Conservation (phyloP, 1,140 invertebrate genomes). For the Lepidurus packardi region DNA sequence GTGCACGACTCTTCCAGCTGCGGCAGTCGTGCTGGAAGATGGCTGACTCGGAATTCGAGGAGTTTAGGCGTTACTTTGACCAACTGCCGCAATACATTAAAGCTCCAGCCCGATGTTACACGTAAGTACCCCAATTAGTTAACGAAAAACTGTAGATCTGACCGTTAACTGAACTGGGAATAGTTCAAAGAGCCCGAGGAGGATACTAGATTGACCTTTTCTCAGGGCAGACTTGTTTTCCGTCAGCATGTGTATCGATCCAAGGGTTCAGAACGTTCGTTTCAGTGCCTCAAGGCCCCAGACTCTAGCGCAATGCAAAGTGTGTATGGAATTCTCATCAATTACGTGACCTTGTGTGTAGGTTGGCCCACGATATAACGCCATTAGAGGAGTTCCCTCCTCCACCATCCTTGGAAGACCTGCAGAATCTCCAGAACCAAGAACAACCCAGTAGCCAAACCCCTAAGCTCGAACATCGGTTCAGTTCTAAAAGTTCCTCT, state of each 20-base stretch:
- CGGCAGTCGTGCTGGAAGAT: conserved; percentile 49
- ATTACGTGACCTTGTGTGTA: conserved; percentile 20
- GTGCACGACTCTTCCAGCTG: background rate
- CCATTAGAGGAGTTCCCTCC: conserved; percentile 33
- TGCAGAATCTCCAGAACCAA: conserved; percentile 9
- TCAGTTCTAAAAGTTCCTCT: conserved; percentile 6
- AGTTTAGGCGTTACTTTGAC: conserved; percentile 80
- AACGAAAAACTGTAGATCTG: background rate
- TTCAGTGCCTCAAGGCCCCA: background rate
- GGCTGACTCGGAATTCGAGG: conserved; percentile 87
- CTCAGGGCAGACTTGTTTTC: conserved; percentile 13
- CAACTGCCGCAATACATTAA: conserved; percentile 69
- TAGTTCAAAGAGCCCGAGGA: background rate
- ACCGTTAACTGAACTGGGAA: background rate
- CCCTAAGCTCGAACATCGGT: background rate
- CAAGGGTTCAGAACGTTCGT: conserved; percentile 27
- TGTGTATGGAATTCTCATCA: background rate
- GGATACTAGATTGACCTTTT: conserved; percentile 23
- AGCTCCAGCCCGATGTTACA: conserved; percentile 60
- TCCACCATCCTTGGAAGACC: conserved; percentile 28
- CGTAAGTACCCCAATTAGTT: conserved; percentile 48
- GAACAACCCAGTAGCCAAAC: background rate
- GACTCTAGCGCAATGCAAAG: background rate
- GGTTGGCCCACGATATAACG: conserved; percentile 34
- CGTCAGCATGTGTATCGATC: conserved; percentile 30